A percentile compares a stretch with the other conserved stretches of the same genome.
phyloP scores from a whole-genome alignment of 2,797 vertebrate genomes.

The Cheirogaleus major region DNA sequence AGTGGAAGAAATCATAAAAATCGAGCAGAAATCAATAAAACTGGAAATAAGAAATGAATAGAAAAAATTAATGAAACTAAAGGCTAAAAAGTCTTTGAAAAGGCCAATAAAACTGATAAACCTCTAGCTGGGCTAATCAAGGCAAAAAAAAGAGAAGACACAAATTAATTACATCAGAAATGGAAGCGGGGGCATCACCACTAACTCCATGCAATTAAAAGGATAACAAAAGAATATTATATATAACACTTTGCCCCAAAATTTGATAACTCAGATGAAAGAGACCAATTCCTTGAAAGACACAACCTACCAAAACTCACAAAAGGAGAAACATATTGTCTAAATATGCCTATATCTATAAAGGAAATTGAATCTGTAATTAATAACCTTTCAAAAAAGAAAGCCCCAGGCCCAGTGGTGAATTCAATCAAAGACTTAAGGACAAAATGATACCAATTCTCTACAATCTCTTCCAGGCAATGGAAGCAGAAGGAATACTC shows the following conservation, averaged over 20 bases:
- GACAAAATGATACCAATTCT: neutral
- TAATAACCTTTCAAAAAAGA: neutral
- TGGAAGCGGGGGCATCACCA: neutral
- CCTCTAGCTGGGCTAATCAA: neutral
- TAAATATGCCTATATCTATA: neutral
- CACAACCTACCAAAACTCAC: slow-evolving; percentile 7
- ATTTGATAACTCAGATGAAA: slow-evolving; percentile 33
- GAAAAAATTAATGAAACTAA: slow-evolving; percentile 49
- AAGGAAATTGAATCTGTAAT: neutral
- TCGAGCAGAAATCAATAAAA: slow-evolving; percentile 32
- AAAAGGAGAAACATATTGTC: neutral
- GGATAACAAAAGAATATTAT: neutral
- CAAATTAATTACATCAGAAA: slow-evolving; percentile 5
- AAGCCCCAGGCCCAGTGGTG: neutral
- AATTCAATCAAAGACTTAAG: slow-evolving; percentile 13
- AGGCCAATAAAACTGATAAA: neutral
- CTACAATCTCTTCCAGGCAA: neutral
- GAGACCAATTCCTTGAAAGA: slow-evolving; percentile 31
- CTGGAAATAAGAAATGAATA: neutral
- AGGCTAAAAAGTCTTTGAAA: neutral
- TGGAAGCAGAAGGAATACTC: neutral
- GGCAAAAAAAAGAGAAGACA: neutral
- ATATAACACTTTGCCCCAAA: neutral
- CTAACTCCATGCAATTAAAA: neutral
- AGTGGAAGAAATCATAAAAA: slow-evolving; percentile 39